Evolutionary conservation across 2,113 vertebrate species (phyloP).

Genomic region (Hepsetus odoe): DNA sequence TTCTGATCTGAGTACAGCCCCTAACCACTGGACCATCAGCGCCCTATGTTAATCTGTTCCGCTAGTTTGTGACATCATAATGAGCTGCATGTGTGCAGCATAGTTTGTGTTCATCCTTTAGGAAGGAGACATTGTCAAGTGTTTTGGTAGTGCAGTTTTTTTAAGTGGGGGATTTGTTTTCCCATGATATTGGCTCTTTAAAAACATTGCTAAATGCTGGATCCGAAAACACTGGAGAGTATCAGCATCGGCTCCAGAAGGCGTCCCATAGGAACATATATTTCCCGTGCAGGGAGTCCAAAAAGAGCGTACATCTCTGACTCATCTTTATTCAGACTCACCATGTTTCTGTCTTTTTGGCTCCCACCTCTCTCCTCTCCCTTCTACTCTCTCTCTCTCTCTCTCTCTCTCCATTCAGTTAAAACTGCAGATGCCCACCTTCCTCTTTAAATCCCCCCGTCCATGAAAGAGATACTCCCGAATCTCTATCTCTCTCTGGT

Average conservation of each 20-base stretch:
- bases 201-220: background rate
- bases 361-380: background rate
- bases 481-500: slow-evolving; percentile 13
- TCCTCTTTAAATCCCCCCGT: background rate
- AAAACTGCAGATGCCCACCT: background rate
- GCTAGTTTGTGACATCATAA: no score
- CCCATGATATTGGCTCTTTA: background rate
- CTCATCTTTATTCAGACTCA: slow-evolving; percentile 1
- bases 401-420: background rate
- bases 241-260: background rate
- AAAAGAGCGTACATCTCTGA: slow-evolving; percentile 11
- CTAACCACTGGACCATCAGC: no score
- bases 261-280: background rate
- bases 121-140: no score
- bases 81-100: no score
- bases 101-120: no score
- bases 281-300: background rate
- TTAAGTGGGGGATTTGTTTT: no score
- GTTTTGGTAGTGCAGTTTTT: no score
- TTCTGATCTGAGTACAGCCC: no score
- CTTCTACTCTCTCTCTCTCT: background rate
- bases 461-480: background rate
- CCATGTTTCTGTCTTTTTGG: slow-evolving; percentile 1
- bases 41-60: no score
- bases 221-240: background rate